phyloP scores from a whole-genome alignment of 1,140 invertebrate genomes.

The Elymnias hypermnestra region DNA sequence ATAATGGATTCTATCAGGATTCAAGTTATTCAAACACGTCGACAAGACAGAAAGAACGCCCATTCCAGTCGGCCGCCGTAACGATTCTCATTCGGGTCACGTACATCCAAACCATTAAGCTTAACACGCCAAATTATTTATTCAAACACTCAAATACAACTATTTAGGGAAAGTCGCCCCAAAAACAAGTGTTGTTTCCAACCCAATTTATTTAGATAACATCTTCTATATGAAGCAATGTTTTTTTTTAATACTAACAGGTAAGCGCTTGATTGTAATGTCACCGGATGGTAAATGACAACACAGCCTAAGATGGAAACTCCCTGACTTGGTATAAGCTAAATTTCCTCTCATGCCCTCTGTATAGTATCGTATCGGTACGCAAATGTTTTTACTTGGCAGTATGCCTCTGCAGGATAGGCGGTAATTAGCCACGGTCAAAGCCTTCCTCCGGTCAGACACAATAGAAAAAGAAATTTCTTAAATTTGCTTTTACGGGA shows the following conservation, averaged over 20 bases:
- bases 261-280: too few species aligned
- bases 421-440: neutral
- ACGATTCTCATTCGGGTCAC: constrained; percentile 28
- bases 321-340: too few species aligned
- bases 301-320: too few species aligned
- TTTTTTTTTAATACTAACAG: too few species aligned
- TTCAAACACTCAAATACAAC: constrained; percentile 27
- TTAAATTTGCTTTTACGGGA: too few species aligned
- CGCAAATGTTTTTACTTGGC: neutral
- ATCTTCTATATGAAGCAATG: neutral
- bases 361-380: too few species aligned
- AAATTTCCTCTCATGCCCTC: too few species aligned
- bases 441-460: neutral
- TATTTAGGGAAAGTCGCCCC: constrained; percentile 8
- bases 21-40: constrained; percentile 14
- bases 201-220: neutral
- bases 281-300: too few species aligned
- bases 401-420: neutral
- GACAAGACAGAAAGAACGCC: constrained; percentile 10
- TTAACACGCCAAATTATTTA: constrained; percentile 40
- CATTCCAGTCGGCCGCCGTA: constrained; percentile 13
- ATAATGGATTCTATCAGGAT: neutral
- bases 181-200: neutral
- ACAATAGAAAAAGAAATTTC: neutral
- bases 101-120: constrained; percentile 31